A percentile compares a stretch with the other conserved stretches of the same genome.
phyloP scores from a whole-genome alignment of 2,113 vertebrate species.

The Apteryx mantelli region DNA sequence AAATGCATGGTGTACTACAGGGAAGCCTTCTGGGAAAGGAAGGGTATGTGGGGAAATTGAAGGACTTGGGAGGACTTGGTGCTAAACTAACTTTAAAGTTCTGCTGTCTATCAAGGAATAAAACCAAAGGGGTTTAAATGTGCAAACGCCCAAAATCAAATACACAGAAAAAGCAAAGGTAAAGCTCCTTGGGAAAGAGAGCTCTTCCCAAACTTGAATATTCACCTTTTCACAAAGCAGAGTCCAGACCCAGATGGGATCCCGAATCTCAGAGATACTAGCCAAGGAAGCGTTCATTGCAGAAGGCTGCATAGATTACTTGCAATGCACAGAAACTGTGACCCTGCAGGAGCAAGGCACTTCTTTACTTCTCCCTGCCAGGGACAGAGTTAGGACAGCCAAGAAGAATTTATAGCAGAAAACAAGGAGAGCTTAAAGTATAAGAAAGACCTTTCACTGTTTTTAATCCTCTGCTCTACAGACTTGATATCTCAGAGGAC shows the following conservation, averaged over 20 bases:
- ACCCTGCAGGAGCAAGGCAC: background rate
- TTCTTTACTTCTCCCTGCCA: background rate
- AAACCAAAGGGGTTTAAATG: background rate
- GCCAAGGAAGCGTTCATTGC: background rate
- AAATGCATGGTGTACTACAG: constrained; percentile 98
- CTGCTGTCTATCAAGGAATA: background rate
- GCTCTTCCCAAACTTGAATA: background rate
- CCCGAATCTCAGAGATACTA: background rate
- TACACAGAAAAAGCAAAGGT: background rate
- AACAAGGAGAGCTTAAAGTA: background rate
- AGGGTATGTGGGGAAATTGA: constrained; percentile 76
- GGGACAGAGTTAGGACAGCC: background rate
- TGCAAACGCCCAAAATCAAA: background rate
- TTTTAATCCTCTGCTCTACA: constrained; percentile 1
- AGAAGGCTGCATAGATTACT: background rate
- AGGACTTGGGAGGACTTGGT: background rate
- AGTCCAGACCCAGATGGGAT: background rate
- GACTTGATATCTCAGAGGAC: background rate
- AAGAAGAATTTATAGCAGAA: background rate
- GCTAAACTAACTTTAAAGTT: background rate
- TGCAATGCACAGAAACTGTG: background rate
- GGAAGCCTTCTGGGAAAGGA: constrained; percentile 94
- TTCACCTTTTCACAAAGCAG: background rate
- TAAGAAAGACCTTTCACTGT: background rate
- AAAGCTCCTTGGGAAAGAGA: background rate